Evolutionary conservation across 2,888 invertebrate species (phyloP).

Genomic region (Eurytoma adleriae): DNA sequence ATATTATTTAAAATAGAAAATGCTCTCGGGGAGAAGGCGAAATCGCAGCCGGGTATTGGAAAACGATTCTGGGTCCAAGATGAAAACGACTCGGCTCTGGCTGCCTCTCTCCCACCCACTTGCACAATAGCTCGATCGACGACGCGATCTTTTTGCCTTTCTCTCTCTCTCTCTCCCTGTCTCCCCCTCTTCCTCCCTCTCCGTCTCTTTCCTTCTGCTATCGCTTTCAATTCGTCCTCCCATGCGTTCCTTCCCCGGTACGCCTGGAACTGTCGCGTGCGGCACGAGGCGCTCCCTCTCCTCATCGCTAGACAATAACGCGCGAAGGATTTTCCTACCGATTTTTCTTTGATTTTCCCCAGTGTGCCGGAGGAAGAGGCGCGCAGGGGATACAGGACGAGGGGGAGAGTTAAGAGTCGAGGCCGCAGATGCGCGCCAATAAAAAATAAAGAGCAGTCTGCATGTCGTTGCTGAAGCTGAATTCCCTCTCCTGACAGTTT

Average conservation of each 20-base stretch:
- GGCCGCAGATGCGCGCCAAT: constrained; percentile 18
- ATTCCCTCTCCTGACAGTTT: constrained; percentile 8
- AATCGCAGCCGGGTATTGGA: constrained; percentile 67
- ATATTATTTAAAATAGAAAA: constrained; percentile 62
- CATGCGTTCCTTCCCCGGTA: constrained; percentile 35
- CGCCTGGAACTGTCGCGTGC: constrained; percentile 21
- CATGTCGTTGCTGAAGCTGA: too few species aligned
- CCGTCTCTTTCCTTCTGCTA: background rate
- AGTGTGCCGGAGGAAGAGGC: background rate
- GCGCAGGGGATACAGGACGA: too few species aligned
- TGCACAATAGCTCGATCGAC: constrained; percentile 32
- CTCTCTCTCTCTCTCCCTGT: constrained; percentile 40
- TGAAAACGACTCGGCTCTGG: constrained; percentile 61
- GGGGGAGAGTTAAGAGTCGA: background rate
- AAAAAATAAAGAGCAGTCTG: constrained; percentile 32
- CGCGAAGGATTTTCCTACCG: constrained; percentile 37
- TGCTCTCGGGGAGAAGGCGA: constrained; percentile 61
- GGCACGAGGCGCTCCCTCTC: background rate
- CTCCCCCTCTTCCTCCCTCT: constrained; percentile 19
- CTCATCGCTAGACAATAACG: constrained; percentile 31
- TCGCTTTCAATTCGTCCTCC: constrained; percentile 52
- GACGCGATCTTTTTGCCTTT: constrained; percentile 52
- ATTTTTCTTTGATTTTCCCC: constrained; percentile 47
- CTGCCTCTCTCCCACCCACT: constrained; percentile 13
- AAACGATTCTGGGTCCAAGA: constrained; percentile 68